Evolutionary conservation across 2,113 vertebrate genomes (phyloP).

Genomic region (Scalopus aquaticus): DNA sequence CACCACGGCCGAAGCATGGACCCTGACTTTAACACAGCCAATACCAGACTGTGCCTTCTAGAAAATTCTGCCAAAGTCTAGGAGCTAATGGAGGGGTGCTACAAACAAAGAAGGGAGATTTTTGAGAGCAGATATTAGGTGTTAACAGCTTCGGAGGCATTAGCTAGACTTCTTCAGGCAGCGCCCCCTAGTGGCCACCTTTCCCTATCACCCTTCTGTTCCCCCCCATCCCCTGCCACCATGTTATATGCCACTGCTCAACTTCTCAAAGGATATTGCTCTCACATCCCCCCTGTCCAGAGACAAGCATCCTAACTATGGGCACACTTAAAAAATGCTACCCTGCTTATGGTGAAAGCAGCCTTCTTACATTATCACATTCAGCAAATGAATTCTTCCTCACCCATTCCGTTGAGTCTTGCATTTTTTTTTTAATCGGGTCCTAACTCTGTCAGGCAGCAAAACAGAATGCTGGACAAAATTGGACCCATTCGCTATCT

Average conservation of each 20-base stretch:
- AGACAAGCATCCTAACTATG: background rate
- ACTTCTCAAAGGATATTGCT: no score
- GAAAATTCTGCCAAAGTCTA: background rate
- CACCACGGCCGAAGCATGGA: background rate
- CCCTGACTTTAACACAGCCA: background rate
- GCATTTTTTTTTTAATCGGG: background rate
- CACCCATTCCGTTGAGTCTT: background rate
- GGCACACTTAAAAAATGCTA: no score
- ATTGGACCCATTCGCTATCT: background rate
- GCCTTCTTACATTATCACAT: background rate
- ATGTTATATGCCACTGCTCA: background rate
- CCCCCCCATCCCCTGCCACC: rapidly evolving
- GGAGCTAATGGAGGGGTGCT: background rate
- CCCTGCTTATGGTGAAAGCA: background rate
- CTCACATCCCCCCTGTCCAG: background rate
- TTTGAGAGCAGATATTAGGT: background rate
- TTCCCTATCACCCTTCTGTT: background rate
- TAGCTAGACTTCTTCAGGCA: background rate
- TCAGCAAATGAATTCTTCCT: background rate
- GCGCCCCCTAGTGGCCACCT: background rate
- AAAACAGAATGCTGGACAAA: background rate
- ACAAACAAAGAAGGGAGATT: background rate
- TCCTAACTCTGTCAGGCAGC: no score
- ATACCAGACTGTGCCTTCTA: background rate
- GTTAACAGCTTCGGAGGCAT: background rate